A percentile compares a stretch with the other conserved stretches of the same genome.
Evolutionary conservation across 2,113 vertebrate genomes (phyloP).

Genomic region (Holacanthus passer): DNA sequence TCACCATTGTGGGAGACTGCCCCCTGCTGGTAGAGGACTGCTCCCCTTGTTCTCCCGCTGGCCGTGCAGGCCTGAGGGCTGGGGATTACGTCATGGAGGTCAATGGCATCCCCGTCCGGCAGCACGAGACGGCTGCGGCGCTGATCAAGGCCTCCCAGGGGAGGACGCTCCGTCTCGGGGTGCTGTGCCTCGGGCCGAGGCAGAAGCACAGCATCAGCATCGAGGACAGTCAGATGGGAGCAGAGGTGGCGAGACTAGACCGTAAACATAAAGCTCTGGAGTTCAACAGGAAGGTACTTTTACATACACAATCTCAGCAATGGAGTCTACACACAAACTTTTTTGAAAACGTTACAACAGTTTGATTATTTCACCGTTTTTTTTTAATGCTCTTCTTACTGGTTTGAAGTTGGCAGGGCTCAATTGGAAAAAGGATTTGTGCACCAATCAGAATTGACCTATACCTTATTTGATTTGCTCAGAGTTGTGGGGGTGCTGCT

Average conservation of each 20-base stretch:
- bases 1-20: slow-evolving; percentile 85
- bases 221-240: slow-evolving; percentile 72
- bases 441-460: neutral
- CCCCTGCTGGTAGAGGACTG: slow-evolving; percentile 89
- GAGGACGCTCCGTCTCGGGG: slow-evolving; percentile 84
- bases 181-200: slow-evolving; percentile 85
- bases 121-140: slow-evolving; percentile 79
- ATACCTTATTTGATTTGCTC: neutral
- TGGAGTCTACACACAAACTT: too few relatives aligned
- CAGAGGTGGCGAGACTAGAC: slow-evolving; percentile 77
- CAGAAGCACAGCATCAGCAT: slow-evolving; percentile 76
- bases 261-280: slow-evolving; percentile 93
- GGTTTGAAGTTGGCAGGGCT: neutral
- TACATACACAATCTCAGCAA: neutral
- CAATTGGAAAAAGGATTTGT: neutral
- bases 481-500: neutral
- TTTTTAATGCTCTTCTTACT: neutral
- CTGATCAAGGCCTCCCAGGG: slow-evolving; percentile 86
- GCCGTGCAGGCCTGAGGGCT: slow-evolving; percentile 84
- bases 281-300: slow-evolving; percentile 91
- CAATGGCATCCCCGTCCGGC: slow-evolving; percentile 85
- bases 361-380: too few relatives aligned
- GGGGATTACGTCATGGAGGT: slow-evolving; percentile 92
- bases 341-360: too few relatives aligned
- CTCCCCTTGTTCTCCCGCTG: slow-evolving; percentile 86